Conservation (phyloP, 1,140 invertebrate genomes). For the Bombus difficillimus region DNA sequence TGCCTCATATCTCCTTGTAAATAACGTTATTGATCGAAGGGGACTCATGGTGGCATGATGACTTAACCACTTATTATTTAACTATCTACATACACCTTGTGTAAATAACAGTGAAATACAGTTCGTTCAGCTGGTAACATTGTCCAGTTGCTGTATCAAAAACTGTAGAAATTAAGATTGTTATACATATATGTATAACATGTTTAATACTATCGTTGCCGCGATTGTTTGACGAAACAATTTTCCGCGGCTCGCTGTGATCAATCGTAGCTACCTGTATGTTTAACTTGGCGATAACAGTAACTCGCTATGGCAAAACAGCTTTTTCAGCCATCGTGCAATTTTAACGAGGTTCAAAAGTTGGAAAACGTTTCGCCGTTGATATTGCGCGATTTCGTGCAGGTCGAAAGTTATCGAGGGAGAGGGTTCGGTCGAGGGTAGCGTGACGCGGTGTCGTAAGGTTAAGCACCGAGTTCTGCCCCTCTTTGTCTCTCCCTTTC, state of each 20-base stretch:
- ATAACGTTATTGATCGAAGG: not conserved
- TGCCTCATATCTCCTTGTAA: not conserved
- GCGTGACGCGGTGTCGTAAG: conserved; percentile 68
- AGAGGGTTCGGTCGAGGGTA: conserved; percentile 20
- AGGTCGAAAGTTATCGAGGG: conserved; percentile 48
- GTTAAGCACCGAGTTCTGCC: conserved; percentile 55
- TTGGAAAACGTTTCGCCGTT: conserved; percentile 47
- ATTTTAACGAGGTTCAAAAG: conserved; percentile 35
- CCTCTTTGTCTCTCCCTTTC: not conserved
- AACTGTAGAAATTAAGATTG: not conserved
- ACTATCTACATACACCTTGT: too few species aligned
- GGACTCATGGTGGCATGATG: not conserved
- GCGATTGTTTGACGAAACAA: not conserved
- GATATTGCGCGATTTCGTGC: conserved; percentile 64
- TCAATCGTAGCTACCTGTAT: not conserved
- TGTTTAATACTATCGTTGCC: not conserved
- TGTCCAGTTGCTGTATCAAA: not conserved
- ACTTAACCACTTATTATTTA: not conserved
- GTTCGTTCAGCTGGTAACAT: not conserved
- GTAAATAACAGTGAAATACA: not conserved
- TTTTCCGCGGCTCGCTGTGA: not conserved
- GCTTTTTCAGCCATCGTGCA: conserved; percentile 3
- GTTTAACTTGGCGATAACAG: not conserved
- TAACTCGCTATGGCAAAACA: not conserved
- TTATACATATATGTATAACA: not conserved